Base-by-base conservation (phyloP, 2,888 invertebrate genomes). In the Lysandra bellargus region DNA sequence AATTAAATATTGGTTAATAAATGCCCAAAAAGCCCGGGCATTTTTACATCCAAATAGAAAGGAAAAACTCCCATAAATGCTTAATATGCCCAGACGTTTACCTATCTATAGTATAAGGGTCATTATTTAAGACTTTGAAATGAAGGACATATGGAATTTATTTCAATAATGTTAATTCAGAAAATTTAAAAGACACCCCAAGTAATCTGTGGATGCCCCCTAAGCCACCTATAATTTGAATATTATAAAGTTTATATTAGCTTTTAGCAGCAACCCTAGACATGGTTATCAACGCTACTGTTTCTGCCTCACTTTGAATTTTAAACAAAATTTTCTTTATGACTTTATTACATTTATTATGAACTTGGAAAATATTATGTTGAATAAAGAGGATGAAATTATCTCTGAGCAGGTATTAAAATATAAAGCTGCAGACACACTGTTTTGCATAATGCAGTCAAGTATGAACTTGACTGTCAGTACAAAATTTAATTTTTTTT, bases 301-400 rank as follows among this genome's bases (percentile, higher is more conserved):
- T 76, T 53, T 33, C 76, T 57, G 53, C 57, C 76, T 53, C 57
- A 76, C 9, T 76, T 76, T 76, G 76, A 76, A 76, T 76, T 76
- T 76, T 57, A 57, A 76, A 76, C 33, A 76, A 53, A 76, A 76
- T 76, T 76, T 53, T 76, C 76, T 76, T 53, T 76, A 57, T 76
- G 53, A 76, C 76, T 76, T 53, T 76, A 57, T 76, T 76, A 76
- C 76, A 76, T 53, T 75, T 76, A 76, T 57, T 76, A 76, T 76
- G 76, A 76, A 76, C 76, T 57, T 76, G 33, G 14, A 57, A 53
- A 76, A 53, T 76, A 76, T 30, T 76, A 57, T 57, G 76, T 57
- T 33, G 53, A 57, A 76, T 53, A 30, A 53, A 57, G 14, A 57
- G 4, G 6, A 76, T 17, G 12, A 57, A 53, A 57, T 76, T 75